Evolutionary conservation across 2,113 vertebrate species (phyloP).

Genomic region (Pelvicachromis taeniatus): DNA sequence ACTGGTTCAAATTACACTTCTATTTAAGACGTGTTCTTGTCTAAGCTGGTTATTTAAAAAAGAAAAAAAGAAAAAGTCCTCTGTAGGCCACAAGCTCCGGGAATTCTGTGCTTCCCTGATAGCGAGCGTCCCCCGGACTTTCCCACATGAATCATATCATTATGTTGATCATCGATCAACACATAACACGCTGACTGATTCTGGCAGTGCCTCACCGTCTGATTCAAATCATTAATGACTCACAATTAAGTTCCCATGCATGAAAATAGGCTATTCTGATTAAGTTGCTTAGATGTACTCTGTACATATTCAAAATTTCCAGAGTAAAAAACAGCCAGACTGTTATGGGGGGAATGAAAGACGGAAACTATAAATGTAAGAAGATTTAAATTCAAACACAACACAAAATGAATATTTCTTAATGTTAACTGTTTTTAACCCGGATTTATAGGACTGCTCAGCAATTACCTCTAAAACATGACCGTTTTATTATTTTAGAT

Average conservation of each 20-base stretch:
- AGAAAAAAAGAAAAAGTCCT: not conserved
- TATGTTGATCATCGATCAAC: not conserved
- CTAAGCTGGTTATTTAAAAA: not conserved
- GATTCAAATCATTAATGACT: not conserved
- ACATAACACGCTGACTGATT: not conserved
- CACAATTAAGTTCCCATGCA: not conserved
- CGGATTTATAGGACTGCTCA: not conserved
- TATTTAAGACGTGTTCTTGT: not conserved
- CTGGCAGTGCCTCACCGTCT: not conserved
- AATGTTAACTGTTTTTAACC: not conserved
- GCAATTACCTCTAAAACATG: not conserved
- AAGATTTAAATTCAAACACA: not conserved
- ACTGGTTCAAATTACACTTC: not conserved
- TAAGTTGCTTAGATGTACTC: not conserved
- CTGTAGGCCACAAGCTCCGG: not conserved
- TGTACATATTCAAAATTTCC: not conserved
- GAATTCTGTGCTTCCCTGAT: not conserved
- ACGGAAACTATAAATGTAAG: not conserved
- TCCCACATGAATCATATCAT: not conserved
- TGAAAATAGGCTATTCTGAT: not conserved
- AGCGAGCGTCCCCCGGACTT: not conserved
- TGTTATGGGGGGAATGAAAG: rapidly evolving
- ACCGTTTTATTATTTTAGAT: not conserved
- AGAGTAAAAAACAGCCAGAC: not conserved
- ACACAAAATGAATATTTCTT: not conserved